Conservation (phyloP, 2,797 vertebrate genomes). For the Holocentrus rufus region DNA sequence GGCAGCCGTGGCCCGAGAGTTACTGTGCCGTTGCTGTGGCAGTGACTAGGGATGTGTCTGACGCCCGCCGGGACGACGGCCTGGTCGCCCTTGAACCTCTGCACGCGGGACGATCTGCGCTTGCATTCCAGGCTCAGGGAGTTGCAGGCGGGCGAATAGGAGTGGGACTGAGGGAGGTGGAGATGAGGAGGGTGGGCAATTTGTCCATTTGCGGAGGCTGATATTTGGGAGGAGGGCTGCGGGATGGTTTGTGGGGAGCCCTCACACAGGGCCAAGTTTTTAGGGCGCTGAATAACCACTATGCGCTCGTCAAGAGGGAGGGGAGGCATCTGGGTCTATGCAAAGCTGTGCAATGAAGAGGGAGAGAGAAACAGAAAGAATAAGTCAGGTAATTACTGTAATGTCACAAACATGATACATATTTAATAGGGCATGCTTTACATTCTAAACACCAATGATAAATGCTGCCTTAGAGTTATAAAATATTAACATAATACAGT, state of each 20-base stretch:
- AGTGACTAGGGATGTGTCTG: conserved; percentile 75
- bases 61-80: conserved; percentile 59
- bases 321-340: conserved; percentile 85
- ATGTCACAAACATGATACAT: conserved; percentile 34
- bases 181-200: conserved; percentile 67
- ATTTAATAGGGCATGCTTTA: conserved; percentile 47
- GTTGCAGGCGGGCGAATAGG: conserved; percentile 74
- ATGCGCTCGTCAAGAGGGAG: conserved; percentile 87
- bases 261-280: conserved; percentile 82
- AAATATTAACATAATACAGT: conserved; percentile 27
- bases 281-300: conserved; percentile 85
- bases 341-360: conserved; percentile 70
- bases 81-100: conserved; percentile 75
- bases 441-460: conserved; percentile 42
- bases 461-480: conserved; percentile 7
- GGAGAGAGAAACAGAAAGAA: conserved; percentile 53
- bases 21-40: conserved; percentile 81
- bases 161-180: conserved; percentile 69
- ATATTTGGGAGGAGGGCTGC: conserved; percentile 76
- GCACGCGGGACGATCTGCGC: conserved; percentile 72
- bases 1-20: conserved; percentile 79
- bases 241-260: conserved; percentile 77
- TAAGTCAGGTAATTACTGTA: conserved; percentile 33
- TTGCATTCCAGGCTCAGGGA: conserved; percentile 83
- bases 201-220: conserved; percentile 71